phyloP scores from a whole-genome alignment of 2,888 invertebrate species.

The Lasioglossum leucozonium region DNA sequence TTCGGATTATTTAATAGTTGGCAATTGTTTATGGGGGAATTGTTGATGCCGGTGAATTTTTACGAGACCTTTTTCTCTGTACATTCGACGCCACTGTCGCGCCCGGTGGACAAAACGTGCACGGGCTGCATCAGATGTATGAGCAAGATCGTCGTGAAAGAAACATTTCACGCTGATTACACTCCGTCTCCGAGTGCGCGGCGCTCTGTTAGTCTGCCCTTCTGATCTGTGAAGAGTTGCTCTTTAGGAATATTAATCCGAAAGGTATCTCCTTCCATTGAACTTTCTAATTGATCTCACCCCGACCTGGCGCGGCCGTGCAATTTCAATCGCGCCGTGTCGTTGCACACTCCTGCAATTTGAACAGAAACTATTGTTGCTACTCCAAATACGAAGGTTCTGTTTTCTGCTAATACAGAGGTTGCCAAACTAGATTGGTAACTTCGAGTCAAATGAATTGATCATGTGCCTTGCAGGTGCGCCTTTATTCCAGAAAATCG shows the following conservation, averaged over 20 bases:
- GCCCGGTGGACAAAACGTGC: slow-evolving; percentile 58
- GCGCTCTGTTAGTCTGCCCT: slow-evolving; percentile 55
- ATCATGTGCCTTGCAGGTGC: no score
- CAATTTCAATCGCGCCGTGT: neutral
- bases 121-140: slow-evolving; percentile 68
- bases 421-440: neutral
- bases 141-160: slow-evolving; percentile 73
- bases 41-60: neutral
- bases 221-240: slow-evolving; percentile 57
- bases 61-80: neutral
- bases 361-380: neutral
- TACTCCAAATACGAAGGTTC: neutral
- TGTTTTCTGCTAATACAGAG: neutral
- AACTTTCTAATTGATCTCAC: slow-evolving; percentile 43
- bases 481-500: no score
- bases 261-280: slow-evolving; percentile 42
- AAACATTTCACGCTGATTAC: slow-evolving; percentile 79
- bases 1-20: neutral
- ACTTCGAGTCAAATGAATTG: neutral
- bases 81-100: slow-evolving; percentile 46
- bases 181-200: slow-evolving; percentile 64
- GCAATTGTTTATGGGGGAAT: neutral
- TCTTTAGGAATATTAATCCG: slow-evolving; percentile 61
- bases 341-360: neutral
- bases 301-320: neutral